Evolutionary conservation across 2,113 vertebrate species (phyloP), one percentile per base, ranked within the genome.

Genomic region (Anthoscopus minutus): DNA sequence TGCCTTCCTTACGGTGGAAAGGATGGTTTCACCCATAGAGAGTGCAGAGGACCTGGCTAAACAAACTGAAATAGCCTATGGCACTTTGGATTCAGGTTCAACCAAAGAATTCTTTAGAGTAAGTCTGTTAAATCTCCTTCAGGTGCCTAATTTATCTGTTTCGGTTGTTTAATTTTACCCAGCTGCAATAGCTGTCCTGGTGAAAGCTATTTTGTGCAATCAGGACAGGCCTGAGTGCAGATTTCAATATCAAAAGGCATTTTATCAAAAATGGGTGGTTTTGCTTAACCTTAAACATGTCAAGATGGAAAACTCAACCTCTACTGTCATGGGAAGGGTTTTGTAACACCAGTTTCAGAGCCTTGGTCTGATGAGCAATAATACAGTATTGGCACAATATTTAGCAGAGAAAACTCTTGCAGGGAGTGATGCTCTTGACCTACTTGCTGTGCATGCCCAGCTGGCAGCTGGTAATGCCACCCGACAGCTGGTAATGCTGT

Each of bases 71-170:
- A 99, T 99, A 96, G 99, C 99, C 82, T 99, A 99, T 74, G 99
- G 99, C 89, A 99, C 99, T 93, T 97, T 99, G 98, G 99, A 99
- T 97, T 99, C 99, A 76, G 99, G 99, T 95, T 99, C 99, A 93
- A 99, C 99, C 96, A 99, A 99, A 98, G 99, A 99, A 98, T 99
- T 99, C 98, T 99, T 99, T 97, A 98, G 99, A 98, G 99, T 99
- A 98, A 99, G 99, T 99, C 69, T 81, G 53, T 94, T 65, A 80
- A 91, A 66, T 77, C 53, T 94, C 73, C 72, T 74, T 51, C 40
- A 35, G 64, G 24, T 88, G 47, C 60, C 67, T 70, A 66, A 48
- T 65, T 19, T 30, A 18, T 3, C 3, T 8, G 27, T 67, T 93
- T 51, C 47, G 76, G 53, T 61, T 31, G 1, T 58, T 93, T 67